phyloP scores from a whole-genome alignment of 2,888 invertebrate species.

The Lobophora halterata region DNA sequence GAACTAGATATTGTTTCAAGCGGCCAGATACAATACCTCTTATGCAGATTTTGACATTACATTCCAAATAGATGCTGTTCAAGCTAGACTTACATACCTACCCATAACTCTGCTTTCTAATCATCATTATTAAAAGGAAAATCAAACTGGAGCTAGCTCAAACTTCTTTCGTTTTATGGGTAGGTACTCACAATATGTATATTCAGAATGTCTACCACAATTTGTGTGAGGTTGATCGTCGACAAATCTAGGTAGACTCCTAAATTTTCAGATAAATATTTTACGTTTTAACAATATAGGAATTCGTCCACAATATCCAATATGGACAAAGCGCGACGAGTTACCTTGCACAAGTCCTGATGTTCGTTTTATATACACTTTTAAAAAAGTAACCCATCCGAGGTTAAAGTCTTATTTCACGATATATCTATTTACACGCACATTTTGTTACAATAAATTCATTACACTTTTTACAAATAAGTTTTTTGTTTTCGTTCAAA shows the following conservation, averaged over 20 bases:
- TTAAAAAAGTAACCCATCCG: constrained; percentile 71
- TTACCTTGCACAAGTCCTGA: constrained; percentile 67
- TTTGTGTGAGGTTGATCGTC: constrained; percentile 71
- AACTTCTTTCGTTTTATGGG: constrained; percentile 47
- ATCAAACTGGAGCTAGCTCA: constrained; percentile 70
- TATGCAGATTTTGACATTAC: constrained; percentile 48
- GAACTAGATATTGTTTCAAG: constrained; percentile 61
- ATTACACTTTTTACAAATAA: constrained; percentile 80
- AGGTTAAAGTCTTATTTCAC: constrained; percentile 77
- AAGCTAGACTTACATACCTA: constrained; percentile 68
- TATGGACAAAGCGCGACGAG: constrained; percentile 71
- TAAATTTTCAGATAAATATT: constrained; percentile 76
- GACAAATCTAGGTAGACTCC: constrained; percentile 78
- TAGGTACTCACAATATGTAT: constrained; percentile 53
- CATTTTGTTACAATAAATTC: constrained; percentile 79
- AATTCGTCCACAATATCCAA: constrained; percentile 72
- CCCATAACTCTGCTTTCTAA: constrained; percentile 52
- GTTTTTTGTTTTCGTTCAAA: constrained; percentile 73
- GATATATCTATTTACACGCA: constrained; percentile 79
- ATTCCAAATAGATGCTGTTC: constrained; percentile 43
- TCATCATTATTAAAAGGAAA: constrained; percentile 40
- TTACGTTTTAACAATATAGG: constrained; percentile 77
- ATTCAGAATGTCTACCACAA: constrained; percentile 71
- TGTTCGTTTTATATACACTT: constrained; percentile 76
- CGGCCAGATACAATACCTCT: constrained; percentile 62